phyloP scores from a whole-genome alignment of 2,888 invertebrate genomes.

The Limnephilus lunatus region DNA sequence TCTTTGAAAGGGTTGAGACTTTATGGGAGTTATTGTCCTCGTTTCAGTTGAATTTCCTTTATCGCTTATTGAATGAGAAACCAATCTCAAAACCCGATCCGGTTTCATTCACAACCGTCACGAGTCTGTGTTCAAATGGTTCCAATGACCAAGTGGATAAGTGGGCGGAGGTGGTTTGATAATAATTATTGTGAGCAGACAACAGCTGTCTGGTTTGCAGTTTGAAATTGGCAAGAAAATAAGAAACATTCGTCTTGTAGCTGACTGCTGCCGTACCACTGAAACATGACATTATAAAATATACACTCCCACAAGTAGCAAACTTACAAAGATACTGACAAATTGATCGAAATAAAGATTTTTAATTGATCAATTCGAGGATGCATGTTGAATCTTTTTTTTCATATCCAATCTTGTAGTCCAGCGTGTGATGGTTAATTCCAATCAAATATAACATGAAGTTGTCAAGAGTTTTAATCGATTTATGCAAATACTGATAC shows the following conservation, averaged over 20 bases:
- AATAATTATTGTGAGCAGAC: background rate
- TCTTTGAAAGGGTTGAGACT: conserved; percentile 41
- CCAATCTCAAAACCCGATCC: conserved; percentile 47
- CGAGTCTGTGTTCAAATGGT: conserved; percentile 16
- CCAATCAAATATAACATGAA: background rate
- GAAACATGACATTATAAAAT: background rate
- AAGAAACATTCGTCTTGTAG: background rate
- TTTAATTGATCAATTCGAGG: background rate
- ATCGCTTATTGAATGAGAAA: conserved; percentile 33
- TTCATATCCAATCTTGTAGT: background rate
- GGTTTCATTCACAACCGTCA: conserved; percentile 37
- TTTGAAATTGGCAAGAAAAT: background rate
- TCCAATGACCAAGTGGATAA: conserved; percentile 8
- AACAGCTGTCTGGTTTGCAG: conserved; percentile 21
- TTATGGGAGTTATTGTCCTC: background rate
- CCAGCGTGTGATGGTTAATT: background rate
- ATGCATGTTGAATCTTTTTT: background rate
- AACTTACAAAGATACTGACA: background rate
- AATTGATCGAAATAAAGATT: background rate
- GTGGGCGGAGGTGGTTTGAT: conserved; percentile 18
- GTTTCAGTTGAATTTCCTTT: conserved; percentile 12
- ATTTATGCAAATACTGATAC: background rate
- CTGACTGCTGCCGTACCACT: background rate
- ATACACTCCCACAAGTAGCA: background rate
- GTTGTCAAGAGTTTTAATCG: background rate